phyloP scores from a whole-genome alignment of 2,113 vertebrate species.

The Notarius lentiginosus region DNA sequence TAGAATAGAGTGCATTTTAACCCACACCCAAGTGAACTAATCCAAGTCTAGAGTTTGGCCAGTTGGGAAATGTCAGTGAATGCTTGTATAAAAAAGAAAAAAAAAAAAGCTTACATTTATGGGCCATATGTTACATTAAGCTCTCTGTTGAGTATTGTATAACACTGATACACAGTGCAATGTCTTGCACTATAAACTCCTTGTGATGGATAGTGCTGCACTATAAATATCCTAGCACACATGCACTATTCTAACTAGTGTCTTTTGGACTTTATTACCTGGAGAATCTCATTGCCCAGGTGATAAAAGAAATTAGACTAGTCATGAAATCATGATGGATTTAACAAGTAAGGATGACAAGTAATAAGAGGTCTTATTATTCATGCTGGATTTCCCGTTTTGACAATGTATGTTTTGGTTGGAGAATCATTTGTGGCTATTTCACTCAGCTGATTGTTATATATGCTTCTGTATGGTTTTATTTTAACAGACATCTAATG shows the following conservation, averaged over 20 bases:
- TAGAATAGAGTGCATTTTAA: neutral
- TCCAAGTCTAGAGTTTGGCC: neutral
- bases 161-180: neutral
- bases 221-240: neutral
- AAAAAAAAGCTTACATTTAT: neutral
- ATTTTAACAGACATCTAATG: conserved; percentile 2
- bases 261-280: neutral
- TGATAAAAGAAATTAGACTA: neutral
- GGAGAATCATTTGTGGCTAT: neutral
- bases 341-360: neutral
- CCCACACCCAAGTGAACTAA: neutral
- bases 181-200: neutral
- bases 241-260: neutral
- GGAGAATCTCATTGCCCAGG: neutral
- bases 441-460: neutral
- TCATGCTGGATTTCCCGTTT: neutral
- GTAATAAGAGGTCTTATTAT: neutral
- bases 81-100: neutral
- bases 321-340: neutral
- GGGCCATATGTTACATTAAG: neutral
- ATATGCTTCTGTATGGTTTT: neutral
- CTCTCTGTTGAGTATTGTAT: neutral
- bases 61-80: neutral
- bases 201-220: neutral
- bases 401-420: neutral